Percentiles rank a stretch among this genome's conserved stretches.
phyloP scores from a whole-genome alignment of 2,888 invertebrate species.

The Hybos culiciformis region DNA sequence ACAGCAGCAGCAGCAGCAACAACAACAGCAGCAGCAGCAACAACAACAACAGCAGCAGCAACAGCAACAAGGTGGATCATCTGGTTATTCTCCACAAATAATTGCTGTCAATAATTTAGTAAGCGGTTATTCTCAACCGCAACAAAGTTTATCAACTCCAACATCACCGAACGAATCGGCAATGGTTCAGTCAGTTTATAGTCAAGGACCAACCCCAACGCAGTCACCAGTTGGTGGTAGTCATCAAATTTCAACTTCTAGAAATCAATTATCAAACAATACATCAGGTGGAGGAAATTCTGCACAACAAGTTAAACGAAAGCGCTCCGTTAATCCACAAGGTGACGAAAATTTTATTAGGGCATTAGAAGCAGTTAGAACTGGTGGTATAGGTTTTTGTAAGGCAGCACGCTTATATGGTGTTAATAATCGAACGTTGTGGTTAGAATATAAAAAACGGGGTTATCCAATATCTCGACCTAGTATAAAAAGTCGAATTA shows the following conservation, averaged over 20 bases:
- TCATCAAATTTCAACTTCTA: constrained; percentile 13
- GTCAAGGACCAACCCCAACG: constrained; percentile 36
- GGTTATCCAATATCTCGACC: constrained; percentile 70
- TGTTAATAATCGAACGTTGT: constrained; percentile 70
- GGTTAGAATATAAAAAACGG: constrained; percentile 73
- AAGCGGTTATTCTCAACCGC: constrained; percentile 33
- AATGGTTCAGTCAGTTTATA: constrained; percentile 39
- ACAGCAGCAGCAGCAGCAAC: constrained; percentile 21
- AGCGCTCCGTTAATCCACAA: constrained; percentile 65
- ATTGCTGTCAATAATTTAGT: constrained; percentile 39
- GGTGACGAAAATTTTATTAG: constrained; percentile 70
- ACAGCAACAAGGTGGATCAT: constrained; percentile 20
- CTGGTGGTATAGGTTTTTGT: constrained; percentile 74
- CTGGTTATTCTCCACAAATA: constrained; percentile 33
- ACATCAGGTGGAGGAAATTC: constrained; percentile 12
- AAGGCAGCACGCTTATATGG: constrained; percentile 74
- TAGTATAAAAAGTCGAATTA: constrained; percentile 62
- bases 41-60: constrained; percentile 22
- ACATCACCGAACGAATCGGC: constrained; percentile 42
- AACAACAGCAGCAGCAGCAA: constrained; percentile 20
- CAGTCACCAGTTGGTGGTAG: constrained; percentile 25
- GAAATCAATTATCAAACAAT: neutral
- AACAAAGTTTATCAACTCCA: constrained; percentile 42
- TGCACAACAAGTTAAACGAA: constrained; percentile 40
- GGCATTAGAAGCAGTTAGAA: constrained; percentile 67